phyloP scores from a whole-genome alignment of 2,888 invertebrate species.

The Argynnis bischoffii region DNA sequence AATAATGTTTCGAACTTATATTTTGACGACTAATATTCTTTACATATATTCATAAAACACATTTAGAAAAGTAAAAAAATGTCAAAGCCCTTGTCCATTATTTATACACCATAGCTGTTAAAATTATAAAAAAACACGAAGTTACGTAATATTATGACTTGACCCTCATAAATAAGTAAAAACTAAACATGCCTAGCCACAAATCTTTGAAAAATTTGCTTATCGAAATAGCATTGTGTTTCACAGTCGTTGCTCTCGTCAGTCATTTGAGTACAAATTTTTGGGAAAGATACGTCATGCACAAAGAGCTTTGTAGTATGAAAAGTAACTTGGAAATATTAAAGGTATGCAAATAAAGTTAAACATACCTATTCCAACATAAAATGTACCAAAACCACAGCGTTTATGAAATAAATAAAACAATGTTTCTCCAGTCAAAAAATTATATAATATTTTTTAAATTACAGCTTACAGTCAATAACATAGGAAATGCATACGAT shows the following conservation, averaged over 20 bases:
- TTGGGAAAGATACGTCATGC: constrained; percentile 63
- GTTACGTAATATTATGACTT: too few relatives aligned
- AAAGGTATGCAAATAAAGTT: constrained; percentile 51
- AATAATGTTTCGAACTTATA: too few relatives aligned
- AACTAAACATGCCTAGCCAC: constrained; percentile 51
- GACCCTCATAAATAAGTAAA: not conserved
- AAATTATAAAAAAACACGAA: too few relatives aligned
- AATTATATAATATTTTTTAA: not conserved
- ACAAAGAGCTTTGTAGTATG: constrained; percentile 56
- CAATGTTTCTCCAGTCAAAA: too few relatives aligned
- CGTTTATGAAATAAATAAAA: too few relatives aligned
- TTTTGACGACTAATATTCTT: too few relatives aligned
- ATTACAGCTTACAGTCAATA: constrained; percentile 56
- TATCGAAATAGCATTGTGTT: constrained; percentile 54
- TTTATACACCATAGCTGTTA: too few relatives aligned
- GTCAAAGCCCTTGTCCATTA: too few relatives aligned
- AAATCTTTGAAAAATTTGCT: constrained; percentile 48
- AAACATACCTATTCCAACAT: too few relatives aligned
- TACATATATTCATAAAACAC: too few relatives aligned
- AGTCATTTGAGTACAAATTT: constrained; percentile 60
- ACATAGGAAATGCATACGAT: constrained; percentile 60
- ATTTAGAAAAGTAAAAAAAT: too few relatives aligned
- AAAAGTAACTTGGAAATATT: constrained; percentile 57
- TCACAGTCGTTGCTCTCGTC: constrained; percentile 54
- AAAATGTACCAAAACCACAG: too few relatives aligned